Conservation (phyloP, 1,140 invertebrate species). For the Brachionus asplanchnoidis region DNA sequence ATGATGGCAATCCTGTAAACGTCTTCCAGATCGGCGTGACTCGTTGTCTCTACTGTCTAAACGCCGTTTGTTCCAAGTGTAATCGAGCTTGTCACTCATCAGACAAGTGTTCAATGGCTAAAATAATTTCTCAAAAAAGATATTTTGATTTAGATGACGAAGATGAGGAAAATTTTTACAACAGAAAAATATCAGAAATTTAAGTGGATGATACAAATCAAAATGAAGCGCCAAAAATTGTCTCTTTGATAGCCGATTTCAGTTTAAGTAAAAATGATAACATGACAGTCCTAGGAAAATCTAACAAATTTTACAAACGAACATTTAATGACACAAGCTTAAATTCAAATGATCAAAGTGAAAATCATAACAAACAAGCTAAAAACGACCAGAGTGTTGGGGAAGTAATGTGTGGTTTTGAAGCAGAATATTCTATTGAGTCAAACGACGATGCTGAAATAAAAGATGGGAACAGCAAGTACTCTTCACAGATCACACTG, state of each 20-base stretch:
- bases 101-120: neutral
- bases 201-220: too few relatives aligned
- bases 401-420: too few relatives aligned
- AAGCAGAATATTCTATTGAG: too few relatives aligned
- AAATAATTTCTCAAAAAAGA: neutral
- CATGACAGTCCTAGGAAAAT: neutral
- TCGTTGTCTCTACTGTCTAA: neutral
- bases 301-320: neutral
- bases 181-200: neutral
- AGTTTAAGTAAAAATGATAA: too few relatives aligned
- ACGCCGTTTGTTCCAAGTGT: neutral
- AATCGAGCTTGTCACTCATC: neutral
- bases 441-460: too few relatives aligned
- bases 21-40: too few relatives aligned
- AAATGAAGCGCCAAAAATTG: too few relatives aligned
- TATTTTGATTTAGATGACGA: neutral
- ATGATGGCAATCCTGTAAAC: neutral
- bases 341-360: neutral
- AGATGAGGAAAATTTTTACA: neutral
- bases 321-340: neutral
- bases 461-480: too few relatives aligned
- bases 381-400: too few relatives aligned
- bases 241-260: too few relatives aligned
- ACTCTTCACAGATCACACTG: too few relatives aligned
- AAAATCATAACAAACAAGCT: too few relatives aligned